Evolutionary conservation across 2,797 vertebrate species (phyloP).

Genomic region (Mormyrops boulengeri): DNA sequence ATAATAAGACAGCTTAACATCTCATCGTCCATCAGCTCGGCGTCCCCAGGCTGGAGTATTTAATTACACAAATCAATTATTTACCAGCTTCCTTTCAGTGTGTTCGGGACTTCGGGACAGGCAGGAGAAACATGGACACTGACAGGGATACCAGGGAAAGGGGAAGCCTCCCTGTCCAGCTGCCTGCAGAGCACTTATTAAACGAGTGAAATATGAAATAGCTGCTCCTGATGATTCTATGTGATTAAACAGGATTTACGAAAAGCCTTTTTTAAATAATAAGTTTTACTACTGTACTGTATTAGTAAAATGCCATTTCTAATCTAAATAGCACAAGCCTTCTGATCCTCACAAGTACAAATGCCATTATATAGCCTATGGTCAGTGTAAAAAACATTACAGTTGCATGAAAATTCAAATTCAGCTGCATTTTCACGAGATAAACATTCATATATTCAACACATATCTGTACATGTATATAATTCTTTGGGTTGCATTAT

Average conservation of each 20-base stretch:
- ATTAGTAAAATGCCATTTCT: neutral
- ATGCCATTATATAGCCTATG: neutral
- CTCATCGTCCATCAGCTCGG: constrained; percentile 71
- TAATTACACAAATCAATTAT: constrained; percentile 79
- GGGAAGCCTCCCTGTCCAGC: constrained; percentile 23
- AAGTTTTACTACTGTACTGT: neutral
- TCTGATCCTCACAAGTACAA: neutral
- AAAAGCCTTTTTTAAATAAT: neutral
- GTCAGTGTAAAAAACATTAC: neutral
- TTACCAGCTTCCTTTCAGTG: constrained; percentile 72
- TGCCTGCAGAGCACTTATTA: neutral
- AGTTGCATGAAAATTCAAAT: neutral
- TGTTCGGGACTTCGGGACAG: constrained; percentile 49
- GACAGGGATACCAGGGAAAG: neutral
- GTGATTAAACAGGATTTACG: neutral
- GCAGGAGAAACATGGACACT: constrained; percentile 34
- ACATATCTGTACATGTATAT: neutral
- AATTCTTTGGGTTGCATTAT: neutral
- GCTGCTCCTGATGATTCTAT: neutral
- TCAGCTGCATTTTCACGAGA: neutral
- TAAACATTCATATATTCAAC: neutral
- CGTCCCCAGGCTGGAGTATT: constrained; percentile 69
- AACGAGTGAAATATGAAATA: neutral
- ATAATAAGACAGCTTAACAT: constrained; percentile 73
- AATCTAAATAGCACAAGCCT: neutral